A percentile compares a stretch with the other conserved stretches of the same genome.
phyloP scores from a whole-genome alignment of 2,113 vertebrate genomes.

The Cynoglossus semilaevis region DNA sequence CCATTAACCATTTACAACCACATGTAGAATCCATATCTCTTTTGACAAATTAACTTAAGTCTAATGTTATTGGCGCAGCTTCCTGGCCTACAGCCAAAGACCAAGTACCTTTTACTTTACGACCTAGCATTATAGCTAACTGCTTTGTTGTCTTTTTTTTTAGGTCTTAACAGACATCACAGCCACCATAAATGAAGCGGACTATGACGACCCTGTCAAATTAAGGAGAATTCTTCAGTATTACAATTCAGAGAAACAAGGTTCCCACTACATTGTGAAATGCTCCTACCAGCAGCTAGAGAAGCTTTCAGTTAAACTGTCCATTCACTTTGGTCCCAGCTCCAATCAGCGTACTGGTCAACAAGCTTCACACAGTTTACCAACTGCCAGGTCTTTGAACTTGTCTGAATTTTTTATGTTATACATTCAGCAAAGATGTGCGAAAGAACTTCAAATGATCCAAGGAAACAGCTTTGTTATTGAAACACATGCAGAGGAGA shows the following conservation, averaged over 20 bases:
- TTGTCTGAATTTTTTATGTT: constrained; percentile 37
- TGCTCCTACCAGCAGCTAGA: constrained; percentile 53
- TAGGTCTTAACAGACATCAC: constrained; percentile 64
- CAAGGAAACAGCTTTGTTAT: constrained; percentile 8
- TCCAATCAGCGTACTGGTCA: background rate
- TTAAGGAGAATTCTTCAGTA: constrained; percentile 4
- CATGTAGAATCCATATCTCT: no score
- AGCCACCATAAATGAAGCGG: constrained; percentile 7
- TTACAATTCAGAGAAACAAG: rapidly evolving
- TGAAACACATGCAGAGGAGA: background rate
- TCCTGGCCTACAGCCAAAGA: no score
- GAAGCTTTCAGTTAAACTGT: background rate
- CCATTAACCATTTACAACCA: no score
- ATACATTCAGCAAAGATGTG: constrained; percentile 57
- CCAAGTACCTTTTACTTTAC: no score
- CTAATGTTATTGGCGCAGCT: no score
- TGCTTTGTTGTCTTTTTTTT: constrained; percentile 10
- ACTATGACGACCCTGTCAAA: constrained; percentile 1
- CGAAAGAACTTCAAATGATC: constrained; percentile 39
- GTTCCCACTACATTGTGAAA: background rate
- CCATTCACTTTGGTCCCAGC: background rate
- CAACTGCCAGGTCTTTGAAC: constrained; percentile 11
- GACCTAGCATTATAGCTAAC: background rate
- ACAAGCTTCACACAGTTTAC: background rate
- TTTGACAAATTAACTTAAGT: no score